Conservation (phyloP, 2,113 vertebrate genomes). For the Dromaius novaehollandiae region DNA sequence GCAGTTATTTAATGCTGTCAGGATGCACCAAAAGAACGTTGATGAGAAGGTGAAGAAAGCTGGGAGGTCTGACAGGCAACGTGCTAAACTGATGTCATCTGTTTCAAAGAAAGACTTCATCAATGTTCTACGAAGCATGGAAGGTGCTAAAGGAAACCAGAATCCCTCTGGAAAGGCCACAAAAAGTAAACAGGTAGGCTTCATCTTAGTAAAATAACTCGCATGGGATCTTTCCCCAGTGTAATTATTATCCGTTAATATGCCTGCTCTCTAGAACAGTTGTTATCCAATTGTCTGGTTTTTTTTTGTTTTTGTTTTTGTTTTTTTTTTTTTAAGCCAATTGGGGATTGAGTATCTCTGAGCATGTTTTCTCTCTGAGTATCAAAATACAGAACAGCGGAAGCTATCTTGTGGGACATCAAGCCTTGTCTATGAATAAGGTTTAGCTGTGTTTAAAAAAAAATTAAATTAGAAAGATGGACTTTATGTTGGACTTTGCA, state of each 20-base stretch:
- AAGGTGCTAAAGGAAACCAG: slow-evolving; percentile 44
- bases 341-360: background rate
- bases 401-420: background rate
- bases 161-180: slow-evolving; percentile 9
- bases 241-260: background rate
- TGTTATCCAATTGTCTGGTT: background rate
- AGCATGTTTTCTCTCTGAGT: background rate
- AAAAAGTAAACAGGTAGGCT: slow-evolving; percentile 72
- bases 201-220: background rate
- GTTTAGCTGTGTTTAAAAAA: background rate
- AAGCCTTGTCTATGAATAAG: background rate
- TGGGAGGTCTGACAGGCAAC: slow-evolving; percentile 87
- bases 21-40: slow-evolving; percentile 87
- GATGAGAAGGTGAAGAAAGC: slow-evolving; percentile 85
- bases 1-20: slow-evolving; percentile 93
- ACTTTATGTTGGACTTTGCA: background rate
- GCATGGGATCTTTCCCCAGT: background rate
- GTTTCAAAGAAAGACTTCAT: slow-evolving; percentile 96
- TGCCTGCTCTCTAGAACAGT: background rate
- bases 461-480: background rate
- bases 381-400: background rate
- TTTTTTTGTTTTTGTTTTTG: too few relatives aligned
- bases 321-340: background rate
- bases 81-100: slow-evolving; percentile 86
- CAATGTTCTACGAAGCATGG: slow-evolving; percentile 81